Evolutionary conservation across 2,888 invertebrate genomes (phyloP).

Genomic region (Phragmatobia fuliginosa): DNA sequence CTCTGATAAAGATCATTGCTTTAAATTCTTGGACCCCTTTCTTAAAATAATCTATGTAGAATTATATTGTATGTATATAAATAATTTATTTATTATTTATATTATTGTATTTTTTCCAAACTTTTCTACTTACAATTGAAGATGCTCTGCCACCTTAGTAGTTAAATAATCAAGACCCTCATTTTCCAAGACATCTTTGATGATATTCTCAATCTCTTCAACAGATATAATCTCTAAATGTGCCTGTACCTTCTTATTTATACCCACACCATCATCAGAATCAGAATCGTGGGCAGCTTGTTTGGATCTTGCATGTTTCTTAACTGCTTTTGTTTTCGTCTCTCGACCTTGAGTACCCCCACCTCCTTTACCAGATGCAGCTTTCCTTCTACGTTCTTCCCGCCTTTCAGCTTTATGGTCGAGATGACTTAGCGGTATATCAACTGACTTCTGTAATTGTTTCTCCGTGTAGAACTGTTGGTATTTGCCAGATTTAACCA

Average conservation of each 20-base stretch:
- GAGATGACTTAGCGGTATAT: constrained; percentile 67
- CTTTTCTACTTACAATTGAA: constrained; percentile 86
- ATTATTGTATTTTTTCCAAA: no score
- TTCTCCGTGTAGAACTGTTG: constrained; percentile 91
- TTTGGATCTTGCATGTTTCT: constrained; percentile 90
- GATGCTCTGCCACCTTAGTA: constrained; percentile 89
- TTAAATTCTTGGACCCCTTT: no score
- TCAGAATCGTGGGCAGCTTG: constrained; percentile 88
- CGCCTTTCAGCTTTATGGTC: constrained; percentile 90
- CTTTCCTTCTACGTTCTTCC: constrained; percentile 96
- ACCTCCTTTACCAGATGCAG: constrained; percentile 94
- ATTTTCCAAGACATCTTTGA: constrained; percentile 88
- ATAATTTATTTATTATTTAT: no score
- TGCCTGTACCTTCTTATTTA: constrained; percentile 73
- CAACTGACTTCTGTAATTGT: constrained; percentile 84
- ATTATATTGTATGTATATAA: no score
- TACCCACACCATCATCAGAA: constrained; percentile 87
- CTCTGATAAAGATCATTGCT: no score
- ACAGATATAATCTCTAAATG: constrained; percentile 88
- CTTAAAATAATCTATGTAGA: no score
- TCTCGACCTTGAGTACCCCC: constrained; percentile 97
- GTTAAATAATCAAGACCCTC: constrained; percentile 91
- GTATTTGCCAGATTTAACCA: constrained; percentile 91
- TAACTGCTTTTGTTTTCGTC: constrained; percentile 97
- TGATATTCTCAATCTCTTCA: constrained; percentile 89